Conservation (phyloP, 2,888 invertebrate genomes). For the Megaustenia siamemsis region DNA sequence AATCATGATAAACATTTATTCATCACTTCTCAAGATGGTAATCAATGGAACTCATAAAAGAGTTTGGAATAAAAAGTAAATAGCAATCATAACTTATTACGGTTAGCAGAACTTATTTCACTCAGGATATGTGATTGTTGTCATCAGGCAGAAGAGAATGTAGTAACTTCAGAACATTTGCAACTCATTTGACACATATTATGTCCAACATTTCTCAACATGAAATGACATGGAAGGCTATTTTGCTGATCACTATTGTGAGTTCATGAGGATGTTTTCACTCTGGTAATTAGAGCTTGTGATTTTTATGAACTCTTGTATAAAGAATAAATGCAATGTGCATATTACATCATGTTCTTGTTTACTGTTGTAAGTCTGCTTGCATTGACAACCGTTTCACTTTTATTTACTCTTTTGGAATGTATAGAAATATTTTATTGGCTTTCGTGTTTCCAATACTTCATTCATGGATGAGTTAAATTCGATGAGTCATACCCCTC, state of each 20-base stretch:
- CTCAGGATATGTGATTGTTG: background rate
- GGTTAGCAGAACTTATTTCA: too few relatives aligned
- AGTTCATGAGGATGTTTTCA: conserved; percentile 6
- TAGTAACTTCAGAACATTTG: background rate
- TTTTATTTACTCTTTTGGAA: too few relatives aligned
- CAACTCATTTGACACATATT: background rate
- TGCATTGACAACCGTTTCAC: too few relatives aligned
- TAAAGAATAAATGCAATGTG: conserved; percentile 34
- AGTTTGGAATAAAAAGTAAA: too few relatives aligned
- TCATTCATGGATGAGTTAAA: too few relatives aligned
- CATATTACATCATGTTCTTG: background rate
- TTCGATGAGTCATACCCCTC: too few relatives aligned
- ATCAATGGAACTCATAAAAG: too few relatives aligned
- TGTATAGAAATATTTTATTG: too few relatives aligned
- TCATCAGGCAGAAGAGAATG: background rate
- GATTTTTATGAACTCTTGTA: conserved; percentile 9
- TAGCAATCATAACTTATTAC: too few relatives aligned
- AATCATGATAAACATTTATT: too few relatives aligned
- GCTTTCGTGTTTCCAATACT: too few relatives aligned
- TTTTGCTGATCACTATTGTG: conserved; percentile 10
- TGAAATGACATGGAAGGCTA: background rate
- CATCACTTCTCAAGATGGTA: too few relatives aligned
- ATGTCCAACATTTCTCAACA: background rate
- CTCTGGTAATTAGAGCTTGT: background rate
- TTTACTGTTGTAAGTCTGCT: background rate